phyloP scores from a whole-genome alignment of 2,113 vertebrate genomes.

The Carettochelys insculpta region DNA sequence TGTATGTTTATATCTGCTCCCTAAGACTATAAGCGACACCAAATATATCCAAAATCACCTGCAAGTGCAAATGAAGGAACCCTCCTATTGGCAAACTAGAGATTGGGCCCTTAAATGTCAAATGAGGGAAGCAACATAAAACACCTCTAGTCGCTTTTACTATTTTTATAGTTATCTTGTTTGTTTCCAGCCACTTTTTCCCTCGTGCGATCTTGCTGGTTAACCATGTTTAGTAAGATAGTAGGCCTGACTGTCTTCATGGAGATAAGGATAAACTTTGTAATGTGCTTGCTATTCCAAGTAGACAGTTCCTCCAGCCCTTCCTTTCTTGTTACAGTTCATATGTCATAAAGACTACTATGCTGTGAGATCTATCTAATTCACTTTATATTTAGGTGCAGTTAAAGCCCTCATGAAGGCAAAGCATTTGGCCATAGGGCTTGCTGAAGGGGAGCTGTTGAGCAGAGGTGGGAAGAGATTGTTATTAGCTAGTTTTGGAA shows the following conservation, averaged over 20 bases:
- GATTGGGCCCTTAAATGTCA: neutral
- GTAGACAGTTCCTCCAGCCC: neutral
- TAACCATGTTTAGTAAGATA: slow-evolving; percentile 9
- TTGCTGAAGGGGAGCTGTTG: neutral
- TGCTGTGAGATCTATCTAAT: neutral
- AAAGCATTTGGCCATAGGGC: slow-evolving; percentile 2
- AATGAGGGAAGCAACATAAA: neutral
- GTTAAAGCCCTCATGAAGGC: neutral
- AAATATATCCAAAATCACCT: neutral
- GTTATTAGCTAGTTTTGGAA: neutral
- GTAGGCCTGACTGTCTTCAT: neutral
- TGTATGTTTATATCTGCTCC: neutral
- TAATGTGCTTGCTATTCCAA: neutral
- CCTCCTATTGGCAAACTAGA: slow-evolving; percentile 2
- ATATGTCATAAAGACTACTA: neutral
- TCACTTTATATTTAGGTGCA: neutral
- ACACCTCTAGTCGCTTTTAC: slow-evolving; percentile 35
- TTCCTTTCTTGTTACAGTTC: neutral
- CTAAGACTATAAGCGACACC: neutral
- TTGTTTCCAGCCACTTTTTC: neutral
- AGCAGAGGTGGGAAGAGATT: neutral
- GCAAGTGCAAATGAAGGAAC: slow-evolving; percentile 1
- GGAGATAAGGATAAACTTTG: slow-evolving; percentile 9
- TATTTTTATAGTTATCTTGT: slow-evolving; percentile 24
- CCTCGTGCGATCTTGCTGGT: neutral